Evolutionary conservation across 2,888 invertebrate species (phyloP), one percentile per base, ranked within the genome.

Genomic region (Heteromyza rotundicornis): DNA sequence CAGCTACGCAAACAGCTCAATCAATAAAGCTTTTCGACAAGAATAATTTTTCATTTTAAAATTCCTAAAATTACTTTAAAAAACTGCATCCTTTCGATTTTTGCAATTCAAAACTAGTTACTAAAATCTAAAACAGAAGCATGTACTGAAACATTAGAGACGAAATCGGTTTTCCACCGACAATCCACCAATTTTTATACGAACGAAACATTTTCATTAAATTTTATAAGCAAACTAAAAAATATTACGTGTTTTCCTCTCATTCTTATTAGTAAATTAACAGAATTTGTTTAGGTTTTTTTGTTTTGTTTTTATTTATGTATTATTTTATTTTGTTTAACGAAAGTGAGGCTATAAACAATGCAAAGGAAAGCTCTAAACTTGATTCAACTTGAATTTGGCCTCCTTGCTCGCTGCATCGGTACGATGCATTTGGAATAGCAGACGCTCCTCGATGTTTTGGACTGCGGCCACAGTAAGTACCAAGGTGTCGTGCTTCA

Each of bases 401-500:
- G 70, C 69, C 62, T 65, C 62, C 16, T 87, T 73, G 67, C 82
- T 81, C 19, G 64, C 69, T 14, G 73, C 81, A 71, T 89, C 88
- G 56, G 86, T 84, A 55, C 89, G 86, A 79, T 93, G 86, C 12
- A 94, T 82, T 68, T 91, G 89, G 61, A 84, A 87, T 14, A 95
- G 79, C 65, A 95, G 78, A 76, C 88, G 90, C 55, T 92, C 89
- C 84, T 98, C 95, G 67, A 98, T 89, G 76, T 87, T 87, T 74
- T 95, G 91, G 1, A 94, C 89, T 0, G 98, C 97, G 50, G 89
- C 87, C 67, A 90, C 84, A 0, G 97, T 96, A 2, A 98, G 80
- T 3, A 98, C 90, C 10, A 99, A 84, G 0, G 97, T 98, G 66
- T 95, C 92, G 82, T 98, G 94, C 84, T 99, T 99, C 65, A 99